Evolutionary conservation across 2,888 invertebrate species (phyloP).

Genomic region (Macaria liturata): DNA sequence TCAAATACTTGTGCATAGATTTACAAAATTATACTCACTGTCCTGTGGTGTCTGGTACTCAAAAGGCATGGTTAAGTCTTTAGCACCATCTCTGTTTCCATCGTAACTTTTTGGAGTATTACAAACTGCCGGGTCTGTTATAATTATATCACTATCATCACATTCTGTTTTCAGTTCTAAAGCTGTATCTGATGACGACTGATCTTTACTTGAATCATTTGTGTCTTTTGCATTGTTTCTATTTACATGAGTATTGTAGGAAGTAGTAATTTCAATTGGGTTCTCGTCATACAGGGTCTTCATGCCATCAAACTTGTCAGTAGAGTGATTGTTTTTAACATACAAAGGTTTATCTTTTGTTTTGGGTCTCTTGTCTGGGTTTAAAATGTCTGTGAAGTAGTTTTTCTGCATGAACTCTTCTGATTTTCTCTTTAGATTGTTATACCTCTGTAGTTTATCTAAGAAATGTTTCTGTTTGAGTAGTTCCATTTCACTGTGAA

Average conservation of each 20-base stretch:
- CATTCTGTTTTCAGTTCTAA: conserved; percentile 74
- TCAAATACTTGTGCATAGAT: conserved; percentile 7
- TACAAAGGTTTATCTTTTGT: conserved; percentile 62
- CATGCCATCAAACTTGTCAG: conserved; percentile 59
- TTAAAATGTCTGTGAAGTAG: conserved; percentile 65
- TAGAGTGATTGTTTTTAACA: conserved; percentile 55
- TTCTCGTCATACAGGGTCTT: conserved; percentile 68
- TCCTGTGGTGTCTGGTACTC: conserved; percentile 76
- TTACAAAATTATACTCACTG: conserved; percentile 60
- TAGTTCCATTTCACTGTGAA: conserved; percentile 60
- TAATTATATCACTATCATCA: conserved; percentile 75
- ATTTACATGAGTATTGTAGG: conserved; percentile 55
- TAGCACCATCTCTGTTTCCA: conserved; percentile 60
- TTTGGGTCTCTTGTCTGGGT: conserved; percentile 71
- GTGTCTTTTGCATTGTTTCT: conserved; percentile 52
- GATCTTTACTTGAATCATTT: conserved; percentile 57
- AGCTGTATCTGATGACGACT: conserved; percentile 47
- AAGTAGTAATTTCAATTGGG: conserved; percentile 61
- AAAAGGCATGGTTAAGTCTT: conserved; percentile 55
- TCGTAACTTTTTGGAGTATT: conserved; percentile 68
- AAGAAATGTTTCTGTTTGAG: conserved; percentile 72
- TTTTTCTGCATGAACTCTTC: conserved; percentile 74
- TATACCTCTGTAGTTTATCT: conserved; percentile 73
- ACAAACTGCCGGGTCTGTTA: conserved; percentile 72
- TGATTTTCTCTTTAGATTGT: conserved; percentile 74